Conservation (phyloP, 2,888 invertebrate genomes). For the Dromius quadrimaculatus region DNA sequence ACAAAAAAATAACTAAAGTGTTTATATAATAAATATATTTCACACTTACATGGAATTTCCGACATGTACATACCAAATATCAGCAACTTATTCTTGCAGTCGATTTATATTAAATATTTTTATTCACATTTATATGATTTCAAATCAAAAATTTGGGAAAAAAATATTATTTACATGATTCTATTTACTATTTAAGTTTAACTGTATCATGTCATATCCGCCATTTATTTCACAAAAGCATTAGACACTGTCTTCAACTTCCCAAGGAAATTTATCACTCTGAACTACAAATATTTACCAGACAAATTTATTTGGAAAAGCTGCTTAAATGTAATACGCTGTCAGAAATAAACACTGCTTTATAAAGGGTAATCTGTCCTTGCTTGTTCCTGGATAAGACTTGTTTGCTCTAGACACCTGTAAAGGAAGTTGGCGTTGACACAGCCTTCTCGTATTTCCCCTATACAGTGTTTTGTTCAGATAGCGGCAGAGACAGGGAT, state of each 20-base stretch:
- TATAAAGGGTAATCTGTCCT: slow-evolving; percentile 13
- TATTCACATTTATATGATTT: no score
- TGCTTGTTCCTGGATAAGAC: slow-evolving; percentile 1
- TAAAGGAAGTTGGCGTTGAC: slow-evolving; percentile 14
- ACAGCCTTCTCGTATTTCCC: slow-evolving; percentile 3
- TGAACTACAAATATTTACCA: neutral
- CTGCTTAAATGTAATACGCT: neutral
- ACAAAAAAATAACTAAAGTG: no score
- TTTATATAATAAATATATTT: no score
- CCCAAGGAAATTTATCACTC: neutral
- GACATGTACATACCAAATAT: no score
- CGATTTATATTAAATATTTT: no score
- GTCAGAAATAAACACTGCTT: slow-evolving; percentile 1
- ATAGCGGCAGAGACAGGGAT: neutral
- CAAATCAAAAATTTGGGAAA: no score
- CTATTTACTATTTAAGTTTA: no score
- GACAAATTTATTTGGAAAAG: slow-evolving; percentile 13
- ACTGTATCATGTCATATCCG: no score
- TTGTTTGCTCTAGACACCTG: slow-evolving; percentile 10
- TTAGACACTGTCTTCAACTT: neutral
- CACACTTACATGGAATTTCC: no score
- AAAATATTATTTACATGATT: no score
- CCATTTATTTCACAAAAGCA: no score
- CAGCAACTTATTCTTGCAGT: no score
- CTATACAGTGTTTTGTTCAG: slow-evolving; percentile 5